These are phyloP conservation scores for Picus viridis DNA, from an alignment of 2,797 vertebrate species.

Conservation along the genomic window DNA sequence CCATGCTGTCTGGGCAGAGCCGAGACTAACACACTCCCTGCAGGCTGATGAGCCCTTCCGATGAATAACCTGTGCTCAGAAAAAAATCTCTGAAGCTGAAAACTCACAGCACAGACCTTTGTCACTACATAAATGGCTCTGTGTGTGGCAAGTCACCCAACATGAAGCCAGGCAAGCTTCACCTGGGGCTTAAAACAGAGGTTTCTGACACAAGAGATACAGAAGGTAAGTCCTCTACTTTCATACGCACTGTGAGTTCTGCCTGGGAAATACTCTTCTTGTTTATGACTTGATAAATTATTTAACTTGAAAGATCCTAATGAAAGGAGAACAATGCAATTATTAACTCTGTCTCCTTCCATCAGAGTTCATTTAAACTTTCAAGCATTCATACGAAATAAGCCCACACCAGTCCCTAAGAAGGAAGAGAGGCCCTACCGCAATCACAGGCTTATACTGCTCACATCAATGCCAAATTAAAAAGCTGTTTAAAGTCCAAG, in stretches of 20 bases:
- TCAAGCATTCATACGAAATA: neutral
- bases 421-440: neutral
- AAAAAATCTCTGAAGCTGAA: neutral
- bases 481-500: fast-evolving
- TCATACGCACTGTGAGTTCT: neutral
- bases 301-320: neutral
- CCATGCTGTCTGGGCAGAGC: neutral
- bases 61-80: fast-evolving
- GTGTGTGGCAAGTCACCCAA: neutral
- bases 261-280: neutral
- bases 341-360: neutral
- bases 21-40: neutral
- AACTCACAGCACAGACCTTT: neutral
- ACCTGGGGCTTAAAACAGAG: fast-evolving
- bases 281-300: neutral
- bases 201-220: neutral
- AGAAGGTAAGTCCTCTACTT: neutral
- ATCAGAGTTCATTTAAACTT: neutral
- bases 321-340: neutral
- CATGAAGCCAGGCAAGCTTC: neutral
- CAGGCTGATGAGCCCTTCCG: neutral
- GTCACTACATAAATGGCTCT: fast-evolving
- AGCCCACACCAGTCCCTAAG: neutral
- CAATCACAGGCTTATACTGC: neutral
- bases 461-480: neutral